Evolutionary conservation across 2,888 invertebrate species (phyloP), one percentile per base, ranked within the genome.

Genomic region (Microplitis manilae): DNA sequence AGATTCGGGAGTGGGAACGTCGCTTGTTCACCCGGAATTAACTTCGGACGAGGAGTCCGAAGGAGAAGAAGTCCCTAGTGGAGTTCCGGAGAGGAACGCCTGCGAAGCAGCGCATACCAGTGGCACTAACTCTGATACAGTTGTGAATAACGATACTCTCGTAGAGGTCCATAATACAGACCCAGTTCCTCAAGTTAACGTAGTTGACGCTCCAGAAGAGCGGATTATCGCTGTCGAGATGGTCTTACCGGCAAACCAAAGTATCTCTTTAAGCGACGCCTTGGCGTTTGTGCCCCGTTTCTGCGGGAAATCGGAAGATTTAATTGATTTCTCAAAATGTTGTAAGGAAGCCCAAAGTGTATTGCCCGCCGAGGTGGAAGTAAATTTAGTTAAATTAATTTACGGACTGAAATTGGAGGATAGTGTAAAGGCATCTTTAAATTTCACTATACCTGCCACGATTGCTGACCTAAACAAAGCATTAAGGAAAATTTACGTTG

Each of bases 331-430:
- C 7, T 7, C 7, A 13, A 15, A 62, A 2, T 17, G 17, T 8
- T 62, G 62, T 17, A 6, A 20, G 5, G 62, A 62, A 6, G 62
- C 62, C 1, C 97, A 91, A 96, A 96, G 77, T 94, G 94, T 86
- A 97, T 99, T 87, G 96, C 97, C 82, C 98, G 98, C 91, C 93
- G 97, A 89, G 93, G 97, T 86, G 94, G 97, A 88, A 94, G 96
- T 88, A 98, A 97, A 92, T 93, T 98, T 85, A 96, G 97, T 13
- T 62, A 62, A 62, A 62, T 8, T 62, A 8, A 62, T 62, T 17
- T 62, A 62, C 17, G 62, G 62, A 5, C 7, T 15, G 2, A 62
- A 62, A 62, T 62, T 62, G 20, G 7, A 62, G 2, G 17, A 62
- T 2, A 62, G 1, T 2, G 17, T 62, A 7, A 15, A 62, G 2